Conservation (phyloP, 2,113 vertebrate species). For the Brachirus orientalis region DNA sequence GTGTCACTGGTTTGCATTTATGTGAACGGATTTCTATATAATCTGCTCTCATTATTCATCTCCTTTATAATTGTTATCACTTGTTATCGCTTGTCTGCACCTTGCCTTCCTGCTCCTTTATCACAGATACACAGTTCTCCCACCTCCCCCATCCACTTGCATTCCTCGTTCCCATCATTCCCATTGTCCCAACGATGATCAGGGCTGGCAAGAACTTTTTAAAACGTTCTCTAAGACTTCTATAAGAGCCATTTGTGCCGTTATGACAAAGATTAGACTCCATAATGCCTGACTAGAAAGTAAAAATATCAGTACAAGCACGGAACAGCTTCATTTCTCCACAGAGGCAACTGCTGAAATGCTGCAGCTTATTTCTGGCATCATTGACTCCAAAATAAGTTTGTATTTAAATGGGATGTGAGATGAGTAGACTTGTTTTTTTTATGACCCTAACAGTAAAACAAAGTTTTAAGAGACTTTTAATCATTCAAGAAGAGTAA, state of each 20-base stretch:
- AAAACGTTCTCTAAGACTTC: not conserved
- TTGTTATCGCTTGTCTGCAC: not conserved
- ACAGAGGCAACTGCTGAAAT: conserved; percentile 5
- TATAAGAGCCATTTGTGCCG: conserved; percentile 3
- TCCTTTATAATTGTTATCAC: conserved; percentile 1
- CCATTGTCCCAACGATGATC: too few relatives aligned
- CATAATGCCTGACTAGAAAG: not conserved
- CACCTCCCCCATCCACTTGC: conserved; percentile 1
- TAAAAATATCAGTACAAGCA: not conserved
- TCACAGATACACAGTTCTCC: not conserved
- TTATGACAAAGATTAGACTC: conserved; percentile 10
- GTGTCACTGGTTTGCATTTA: not conserved
- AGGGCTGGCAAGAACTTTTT: not conserved
- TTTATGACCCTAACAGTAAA: not conserved
- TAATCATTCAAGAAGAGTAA: not conserved
- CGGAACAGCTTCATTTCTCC: not conserved
- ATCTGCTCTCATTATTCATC: not conserved
- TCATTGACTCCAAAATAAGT: conserved; percentile 8
- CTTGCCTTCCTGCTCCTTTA: conserved; percentile 4
- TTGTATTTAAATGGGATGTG: not conserved
- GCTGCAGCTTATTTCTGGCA: not conserved
- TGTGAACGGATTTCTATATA: not conserved
- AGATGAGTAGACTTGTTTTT: not conserved
- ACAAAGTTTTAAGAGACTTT: not conserved
- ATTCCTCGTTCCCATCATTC: too few relatives aligned